Conservation (phyloP, 2,113 vertebrate species). For the Protobothrops flavoviridis region DNA sequence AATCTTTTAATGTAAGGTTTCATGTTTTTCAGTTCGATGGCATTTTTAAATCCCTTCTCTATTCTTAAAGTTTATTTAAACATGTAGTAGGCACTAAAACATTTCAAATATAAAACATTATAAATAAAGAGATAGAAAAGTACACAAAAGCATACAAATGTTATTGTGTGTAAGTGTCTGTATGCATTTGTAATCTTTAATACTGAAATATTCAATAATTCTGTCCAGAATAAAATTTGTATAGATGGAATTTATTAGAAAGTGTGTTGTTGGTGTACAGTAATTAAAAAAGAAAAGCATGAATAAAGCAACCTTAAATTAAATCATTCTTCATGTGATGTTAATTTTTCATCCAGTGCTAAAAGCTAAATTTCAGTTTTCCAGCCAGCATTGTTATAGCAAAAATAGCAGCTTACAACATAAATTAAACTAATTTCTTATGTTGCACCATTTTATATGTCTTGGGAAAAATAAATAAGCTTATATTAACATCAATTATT, state of each 20-base stretch:
- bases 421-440: neutral
- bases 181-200: neutral
- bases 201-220: neutral
- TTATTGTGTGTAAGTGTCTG: neutral
- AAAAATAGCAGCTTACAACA: neutral
- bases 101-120: neutral
- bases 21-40: conserved; percentile 18
- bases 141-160: neutral
- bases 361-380: neutral
- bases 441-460: neutral
- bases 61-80: neutral
- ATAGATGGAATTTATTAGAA: neutral
- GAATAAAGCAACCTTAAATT: neutral
- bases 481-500: neutral
- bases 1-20: conserved; percentile 45
- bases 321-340: neutral
- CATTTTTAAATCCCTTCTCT: neutral
- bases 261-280: neutral
- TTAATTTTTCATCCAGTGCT: neutral
- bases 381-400: neutral
- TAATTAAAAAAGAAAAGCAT: neutral
- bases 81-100: neutral
- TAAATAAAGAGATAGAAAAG: neutral
- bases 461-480: neutral
- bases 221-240: neutral